Evolutionary conservation across 2,113 vertebrate genomes (phyloP).

Genomic region (Prionailurus viverrinus): DNA sequence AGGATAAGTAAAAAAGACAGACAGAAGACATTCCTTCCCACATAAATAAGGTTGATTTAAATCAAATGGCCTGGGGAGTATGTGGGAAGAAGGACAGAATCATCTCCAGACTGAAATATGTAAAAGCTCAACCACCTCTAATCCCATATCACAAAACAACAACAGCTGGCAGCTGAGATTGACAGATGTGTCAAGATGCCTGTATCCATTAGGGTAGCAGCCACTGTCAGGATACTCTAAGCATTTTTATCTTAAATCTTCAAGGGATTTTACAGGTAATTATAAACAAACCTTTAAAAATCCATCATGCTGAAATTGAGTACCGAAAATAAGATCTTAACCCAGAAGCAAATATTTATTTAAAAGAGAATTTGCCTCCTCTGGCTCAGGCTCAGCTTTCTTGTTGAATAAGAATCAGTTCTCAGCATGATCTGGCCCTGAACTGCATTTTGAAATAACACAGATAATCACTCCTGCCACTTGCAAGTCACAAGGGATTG

Average conservation of each 20-base stretch:
- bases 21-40: slow-evolving; percentile 59
- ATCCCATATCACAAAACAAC: slow-evolving; percentile 41
- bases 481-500: slow-evolving; percentile 39
- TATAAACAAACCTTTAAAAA: slow-evolving; percentile 59
- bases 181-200: slow-evolving; percentile 23
- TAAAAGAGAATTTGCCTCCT: slow-evolving; percentile 54
- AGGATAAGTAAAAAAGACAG: slow-evolving; percentile 60
- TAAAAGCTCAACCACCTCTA: slow-evolving; percentile 49
- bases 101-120: slow-evolving; percentile 63
- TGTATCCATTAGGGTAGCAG: not conserved
- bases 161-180: slow-evolving; percentile 23
- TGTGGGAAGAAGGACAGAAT: slow-evolving; percentile 63
- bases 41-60: slow-evolving; percentile 78
- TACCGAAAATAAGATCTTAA: slow-evolving; percentile 63
- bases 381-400: slow-evolving; percentile 28
- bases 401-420: slow-evolving; percentile 43
- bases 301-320: slow-evolving; percentile 43
- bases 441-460: slow-evolving; percentile 67
- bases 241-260: slow-evolving; percentile 62
- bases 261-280: slow-evolving; percentile 41
- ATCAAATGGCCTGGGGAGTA: slow-evolving; percentile 65
- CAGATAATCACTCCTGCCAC: slow-evolving; percentile 50
- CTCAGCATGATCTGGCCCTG: slow-evolving; percentile 65
- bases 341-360: slow-evolving; percentile 69
- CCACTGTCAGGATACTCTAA: not conserved